phyloP scores from a whole-genome alignment of 2,888 invertebrate species.

The Leistus spinibarbis region DNA sequence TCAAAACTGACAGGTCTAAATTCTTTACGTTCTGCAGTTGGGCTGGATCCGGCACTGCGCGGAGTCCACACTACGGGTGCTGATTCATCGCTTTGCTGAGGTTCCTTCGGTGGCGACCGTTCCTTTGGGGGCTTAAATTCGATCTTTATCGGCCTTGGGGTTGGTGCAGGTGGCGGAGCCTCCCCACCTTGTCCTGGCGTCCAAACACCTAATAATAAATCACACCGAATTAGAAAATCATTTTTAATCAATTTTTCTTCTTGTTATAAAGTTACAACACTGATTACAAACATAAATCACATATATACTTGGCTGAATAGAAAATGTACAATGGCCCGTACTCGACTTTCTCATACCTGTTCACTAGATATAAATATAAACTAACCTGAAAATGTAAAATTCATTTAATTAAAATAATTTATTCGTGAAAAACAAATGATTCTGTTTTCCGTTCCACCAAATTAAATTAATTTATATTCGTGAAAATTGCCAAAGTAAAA shows the following conservation, averaged over 20 bases:
- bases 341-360: too few species aligned
- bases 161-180: constrained; percentile 44
- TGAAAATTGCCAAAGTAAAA: neutral
- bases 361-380: too few species aligned
- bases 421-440: neutral
- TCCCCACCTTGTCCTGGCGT: constrained; percentile 61
- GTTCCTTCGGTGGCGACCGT: constrained; percentile 39
- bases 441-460: neutral
- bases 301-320: neutral
- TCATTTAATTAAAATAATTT: neutral
- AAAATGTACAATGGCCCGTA: neutral
- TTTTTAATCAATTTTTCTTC: neutral
- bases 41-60: constrained; percentile 72
- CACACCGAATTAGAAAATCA: neutral
- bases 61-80: constrained; percentile 82
- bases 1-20: constrained; percentile 81
- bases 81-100: constrained; percentile 58
- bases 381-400: neutral
- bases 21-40: constrained; percentile 73
- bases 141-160: constrained; percentile 36
- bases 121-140: constrained; percentile 41
- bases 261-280: neutral
- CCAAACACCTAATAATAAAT: constrained; percentile 61
- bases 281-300: constrained; percentile 4
- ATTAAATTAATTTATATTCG: neutral